Evolutionary conservation across 2,113 vertebrate species (phyloP).

Genomic region (Crypturellus undulatus): DNA sequence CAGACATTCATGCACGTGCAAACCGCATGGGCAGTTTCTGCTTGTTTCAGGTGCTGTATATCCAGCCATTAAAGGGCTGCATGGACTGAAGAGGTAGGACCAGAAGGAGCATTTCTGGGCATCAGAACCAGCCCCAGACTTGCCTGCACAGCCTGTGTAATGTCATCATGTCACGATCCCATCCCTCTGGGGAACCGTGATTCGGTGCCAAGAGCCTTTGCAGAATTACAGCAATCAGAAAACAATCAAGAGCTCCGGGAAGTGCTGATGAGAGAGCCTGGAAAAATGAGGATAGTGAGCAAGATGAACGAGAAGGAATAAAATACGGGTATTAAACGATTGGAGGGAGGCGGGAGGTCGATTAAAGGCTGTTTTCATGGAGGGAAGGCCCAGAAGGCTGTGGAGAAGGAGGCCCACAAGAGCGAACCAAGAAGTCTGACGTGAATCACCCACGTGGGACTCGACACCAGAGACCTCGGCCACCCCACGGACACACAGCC

Average conservation of each 20-base stretch:
- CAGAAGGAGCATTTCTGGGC: constrained; percentile 41
- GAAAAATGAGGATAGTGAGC: constrained; percentile 51
- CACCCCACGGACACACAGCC: not conserved
- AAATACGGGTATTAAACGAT: constrained; percentile 57
- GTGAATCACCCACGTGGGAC: not conserved
- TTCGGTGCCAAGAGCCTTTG: constrained; percentile 43
- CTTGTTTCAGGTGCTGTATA: not conserved
- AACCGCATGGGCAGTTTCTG: not conserved
- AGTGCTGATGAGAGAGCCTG: constrained; percentile 45
- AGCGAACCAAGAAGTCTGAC: not conserved
- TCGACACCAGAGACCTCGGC: not conserved
- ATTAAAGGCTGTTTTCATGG: constrained; percentile 36
- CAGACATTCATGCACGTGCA: not conserved
- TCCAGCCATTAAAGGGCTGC: not conserved
- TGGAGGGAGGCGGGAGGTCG: constrained; percentile 26
- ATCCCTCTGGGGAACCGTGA: constrained; percentile 29
- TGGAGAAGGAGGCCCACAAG: not conserved
- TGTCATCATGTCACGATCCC: constrained; percentile 58
- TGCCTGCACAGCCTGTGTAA: constrained; percentile 3
- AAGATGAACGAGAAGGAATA: constrained; percentile 53
- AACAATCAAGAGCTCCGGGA: constrained; percentile 60
- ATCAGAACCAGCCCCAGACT: constrained; percentile 5
- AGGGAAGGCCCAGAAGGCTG: constrained; percentile 10
- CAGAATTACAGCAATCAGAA: constrained; percentile 62
- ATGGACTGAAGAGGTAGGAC: not conserved